Evolutionary conservation across 2,888 invertebrate genomes (phyloP).

Genomic region (Andrena minutula): DNA sequence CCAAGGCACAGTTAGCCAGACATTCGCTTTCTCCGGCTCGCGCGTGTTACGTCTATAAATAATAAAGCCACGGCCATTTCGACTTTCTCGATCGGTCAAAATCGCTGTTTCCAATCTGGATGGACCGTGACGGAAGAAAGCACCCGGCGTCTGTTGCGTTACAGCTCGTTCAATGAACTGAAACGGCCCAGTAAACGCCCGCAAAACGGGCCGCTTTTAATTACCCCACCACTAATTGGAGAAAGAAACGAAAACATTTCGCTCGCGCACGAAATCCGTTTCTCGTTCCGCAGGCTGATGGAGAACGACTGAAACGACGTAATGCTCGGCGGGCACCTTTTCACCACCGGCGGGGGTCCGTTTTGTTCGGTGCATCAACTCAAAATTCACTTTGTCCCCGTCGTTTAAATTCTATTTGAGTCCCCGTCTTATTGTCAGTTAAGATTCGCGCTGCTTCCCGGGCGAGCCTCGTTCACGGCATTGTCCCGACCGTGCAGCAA

Average conservation of each 20-base stretch:
- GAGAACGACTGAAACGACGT: not conserved
- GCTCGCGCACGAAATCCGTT: not conserved
- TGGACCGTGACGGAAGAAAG: not conserved
- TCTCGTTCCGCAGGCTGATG: not conserved
- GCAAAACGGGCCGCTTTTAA: not conserved
- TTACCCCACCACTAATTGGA: constrained; percentile 10
- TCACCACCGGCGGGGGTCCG: not conserved
- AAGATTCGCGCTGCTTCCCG: constrained; percentile 32
- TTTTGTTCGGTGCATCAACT: constrained; percentile 34
- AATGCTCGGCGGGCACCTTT: constrained; percentile 15
- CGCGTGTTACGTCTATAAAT: constrained; percentile 59
- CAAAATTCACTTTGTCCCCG: constrained; percentile 44
- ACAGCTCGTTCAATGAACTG: not conserved
- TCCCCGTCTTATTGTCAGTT: constrained; percentile 34
- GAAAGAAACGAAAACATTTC: not conserved
- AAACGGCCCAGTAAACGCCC: not conserved
- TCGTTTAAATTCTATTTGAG: constrained; percentile 52
- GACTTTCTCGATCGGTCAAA: constrained; percentile 62
- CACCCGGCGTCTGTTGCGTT: not conserved
- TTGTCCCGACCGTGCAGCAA: constrained; percentile 43
- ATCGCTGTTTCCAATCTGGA: too few relatives aligned
- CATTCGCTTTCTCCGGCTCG: constrained; percentile 62
- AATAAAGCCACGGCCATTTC: constrained; percentile 56
- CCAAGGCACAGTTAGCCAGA: constrained; percentile 56
- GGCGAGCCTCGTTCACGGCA: constrained; percentile 37